Base-by-base conservation (phyloP, 2,113 vertebrate genomes). In the Labeo catla region DNA sequence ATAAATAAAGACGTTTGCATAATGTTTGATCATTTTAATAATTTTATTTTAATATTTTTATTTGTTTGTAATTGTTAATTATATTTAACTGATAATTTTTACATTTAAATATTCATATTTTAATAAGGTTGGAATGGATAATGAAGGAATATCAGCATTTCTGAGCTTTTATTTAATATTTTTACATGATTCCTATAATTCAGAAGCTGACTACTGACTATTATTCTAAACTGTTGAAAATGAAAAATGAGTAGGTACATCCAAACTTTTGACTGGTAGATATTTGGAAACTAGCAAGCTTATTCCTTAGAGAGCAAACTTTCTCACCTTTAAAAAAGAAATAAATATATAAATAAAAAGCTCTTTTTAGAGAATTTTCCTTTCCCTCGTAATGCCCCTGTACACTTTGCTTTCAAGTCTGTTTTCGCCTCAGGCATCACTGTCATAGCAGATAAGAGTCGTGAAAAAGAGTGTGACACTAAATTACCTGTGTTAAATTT, bases 401-500 rank as follows among this genome's bases (percentile, higher is more conserved):
- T 34, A 87, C 68, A 47, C 47, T 57, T 61, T n/a, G 6, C 82
- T 80, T 86, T 63, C 80, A 93, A 95, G 76, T 74, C 54, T 54
- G 52, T 54, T 70, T 84, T 84, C 9, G 82, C 82, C 66, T 23
- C 10, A 49, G 85, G 82, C 82, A 61, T 45, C 59, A 34, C 78
- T 87, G 86, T 76, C 61, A 61, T 21, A 59, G 61, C 50, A 85
- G 83, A 89, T 87, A 85, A 82, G 81, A 63, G 34, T 39, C 13
- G 23, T 76, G 19, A 76, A 70, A 81, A 89, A 86, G 43, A 83
- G 80, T n/a, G 52, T 49, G 72, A 72, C 52, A 77, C 28, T 76
- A 86, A 77, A 85, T 83, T 85, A 85, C 79, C 70, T 81, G 52
- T 84, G 73, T 83, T 84, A 87, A 84, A 85, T 72, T 52, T 82